phyloP scores from a whole-genome alignment of 1,140 invertebrate species.

The Colletes latitarsis region DNA sequence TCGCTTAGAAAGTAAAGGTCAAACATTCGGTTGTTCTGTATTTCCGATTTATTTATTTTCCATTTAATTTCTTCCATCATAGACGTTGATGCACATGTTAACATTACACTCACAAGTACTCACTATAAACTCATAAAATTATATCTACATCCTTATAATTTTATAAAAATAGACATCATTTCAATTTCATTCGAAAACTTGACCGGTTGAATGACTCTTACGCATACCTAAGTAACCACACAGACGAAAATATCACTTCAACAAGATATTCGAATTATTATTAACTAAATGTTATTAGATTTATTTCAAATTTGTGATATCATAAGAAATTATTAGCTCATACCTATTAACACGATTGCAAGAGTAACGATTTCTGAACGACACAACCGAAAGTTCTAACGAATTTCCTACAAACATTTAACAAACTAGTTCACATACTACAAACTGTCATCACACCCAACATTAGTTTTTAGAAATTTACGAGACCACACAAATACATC shows the following conservation, averaged over 20 bases:
- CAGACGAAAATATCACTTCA: background rate
- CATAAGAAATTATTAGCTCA: background rate
- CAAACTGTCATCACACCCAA: background rate
- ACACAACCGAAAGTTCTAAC: background rate
- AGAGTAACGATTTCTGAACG: background rate
- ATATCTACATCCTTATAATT: conserved; percentile 8
- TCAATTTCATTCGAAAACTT: background rate
- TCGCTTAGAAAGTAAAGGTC: background rate
- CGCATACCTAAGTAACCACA: background rate
- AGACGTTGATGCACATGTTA: background rate
- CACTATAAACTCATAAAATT: background rate
- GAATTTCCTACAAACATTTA: background rate
- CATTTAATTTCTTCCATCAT: background rate
- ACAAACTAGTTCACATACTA: background rate
- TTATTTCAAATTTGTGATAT: background rate
- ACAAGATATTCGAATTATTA: background rate
- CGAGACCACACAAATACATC: background rate
- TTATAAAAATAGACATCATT: conserved; percentile 16
- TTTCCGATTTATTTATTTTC: conserved; percentile 18
- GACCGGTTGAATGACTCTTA: conserved; percentile 12
- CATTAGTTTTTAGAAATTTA: background rate
- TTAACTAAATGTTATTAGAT: background rate
- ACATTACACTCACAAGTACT: background rate
- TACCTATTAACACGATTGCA: background rate
- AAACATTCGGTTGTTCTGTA: background rate